Percentiles rank a stretch among this genome's conserved stretches.
Conservation (phyloP, 2,113 vertebrate species). For the Dryoscopus gambensis region DNA sequence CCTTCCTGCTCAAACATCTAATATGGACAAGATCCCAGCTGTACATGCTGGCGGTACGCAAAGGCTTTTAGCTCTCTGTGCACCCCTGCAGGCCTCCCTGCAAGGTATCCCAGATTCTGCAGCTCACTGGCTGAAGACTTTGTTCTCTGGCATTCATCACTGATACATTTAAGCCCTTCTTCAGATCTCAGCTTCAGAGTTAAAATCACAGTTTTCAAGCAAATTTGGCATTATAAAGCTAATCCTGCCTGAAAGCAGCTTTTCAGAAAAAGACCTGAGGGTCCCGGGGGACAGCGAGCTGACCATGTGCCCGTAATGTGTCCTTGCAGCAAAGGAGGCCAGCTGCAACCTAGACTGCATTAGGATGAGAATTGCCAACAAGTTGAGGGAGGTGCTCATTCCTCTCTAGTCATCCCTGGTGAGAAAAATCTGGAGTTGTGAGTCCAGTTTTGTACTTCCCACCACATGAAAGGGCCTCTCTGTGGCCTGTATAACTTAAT, state of each 20-base stretch:
- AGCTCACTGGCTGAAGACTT: not conserved
- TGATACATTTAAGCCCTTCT: not conserved
- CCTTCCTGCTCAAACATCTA: not conserved
- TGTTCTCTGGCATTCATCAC: not conserved
- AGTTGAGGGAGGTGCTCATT: not conserved
- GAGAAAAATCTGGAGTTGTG: not conserved
- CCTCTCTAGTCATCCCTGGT: not conserved
- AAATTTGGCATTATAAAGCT: not conserved
- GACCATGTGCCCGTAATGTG: not conserved
- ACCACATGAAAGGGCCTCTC: not conserved
- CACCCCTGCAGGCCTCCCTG: not conserved
- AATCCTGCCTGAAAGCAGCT: not conserved
- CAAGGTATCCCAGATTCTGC: not conserved
- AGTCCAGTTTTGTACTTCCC: not conserved
- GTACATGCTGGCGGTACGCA: not conserved
- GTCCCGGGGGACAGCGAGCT: not conserved
- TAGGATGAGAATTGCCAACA: not conserved
- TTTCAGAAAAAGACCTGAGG: not conserved
- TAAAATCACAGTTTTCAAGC: not conserved
- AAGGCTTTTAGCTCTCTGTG: not conserved
- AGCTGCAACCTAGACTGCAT: not conserved
- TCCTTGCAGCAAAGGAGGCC: not conserved
- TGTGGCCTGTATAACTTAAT: not conserved
- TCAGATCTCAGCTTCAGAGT: not conserved
- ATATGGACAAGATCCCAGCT: accelerated